Percentiles rank a stretch among this genome's conserved stretches.
These are phyloP conservation scores for Petrosia ficiformis DNA, from an alignment of 37 sponge, comb jelly and placozoan species.

Conservation along the genomic window DNA sequence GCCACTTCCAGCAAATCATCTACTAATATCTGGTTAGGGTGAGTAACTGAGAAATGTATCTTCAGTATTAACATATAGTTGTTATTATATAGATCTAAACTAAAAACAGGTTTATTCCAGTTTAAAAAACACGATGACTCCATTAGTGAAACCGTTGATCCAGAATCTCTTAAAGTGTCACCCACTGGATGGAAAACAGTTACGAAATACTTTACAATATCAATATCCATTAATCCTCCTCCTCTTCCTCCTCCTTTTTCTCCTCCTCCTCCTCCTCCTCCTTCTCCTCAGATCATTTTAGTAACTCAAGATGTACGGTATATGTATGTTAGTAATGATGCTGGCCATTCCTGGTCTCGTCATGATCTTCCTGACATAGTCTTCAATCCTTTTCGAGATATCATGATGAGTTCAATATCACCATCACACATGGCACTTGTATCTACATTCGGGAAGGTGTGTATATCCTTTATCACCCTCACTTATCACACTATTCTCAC, in stretches of 20 bases:
- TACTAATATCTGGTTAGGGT: background rate
- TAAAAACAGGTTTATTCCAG: background rate
- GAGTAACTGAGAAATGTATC: background rate
- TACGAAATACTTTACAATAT: background rate
- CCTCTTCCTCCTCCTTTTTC: no score
- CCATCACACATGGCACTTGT: slow-evolving; percentile 33
- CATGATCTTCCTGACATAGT: slow-evolving; percentile 15
- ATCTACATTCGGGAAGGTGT: background rate
- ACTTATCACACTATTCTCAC: background rate
- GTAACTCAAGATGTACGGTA: background rate
- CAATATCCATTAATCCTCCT: no score
- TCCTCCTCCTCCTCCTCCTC: no score
- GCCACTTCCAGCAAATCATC: background rate
- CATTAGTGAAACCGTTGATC: slow-evolving; percentile 7
- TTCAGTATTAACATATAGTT: background rate
- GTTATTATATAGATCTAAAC: background rate
- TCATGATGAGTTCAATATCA: slow-evolving; percentile 17
- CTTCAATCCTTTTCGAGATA: slow-evolving; percentile 30
- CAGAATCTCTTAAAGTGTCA: slow-evolving; percentile 40
- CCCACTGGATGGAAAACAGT: slow-evolving; percentile 14
- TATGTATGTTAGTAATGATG: slow-evolving; percentile 30
- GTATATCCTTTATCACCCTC: background rate
- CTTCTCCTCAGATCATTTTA: no score
- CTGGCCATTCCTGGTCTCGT: slow-evolving; percentile 25
- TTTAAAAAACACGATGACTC: background rate